Evolutionary conservation across 2,113 vertebrate species (phyloP).

Genomic region (Chelonoidis abingdonii): DNA sequence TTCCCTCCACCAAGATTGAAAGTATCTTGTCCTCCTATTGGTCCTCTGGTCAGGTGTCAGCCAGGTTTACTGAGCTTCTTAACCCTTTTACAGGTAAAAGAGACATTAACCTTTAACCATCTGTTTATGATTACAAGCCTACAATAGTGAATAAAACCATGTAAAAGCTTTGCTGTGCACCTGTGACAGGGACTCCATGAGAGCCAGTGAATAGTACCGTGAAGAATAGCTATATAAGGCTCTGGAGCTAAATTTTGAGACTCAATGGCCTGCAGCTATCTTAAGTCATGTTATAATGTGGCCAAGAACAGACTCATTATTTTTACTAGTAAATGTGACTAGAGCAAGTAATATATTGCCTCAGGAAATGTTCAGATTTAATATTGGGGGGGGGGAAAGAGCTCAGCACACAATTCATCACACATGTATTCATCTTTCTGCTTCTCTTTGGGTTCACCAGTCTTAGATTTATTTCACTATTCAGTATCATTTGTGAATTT

Average conservation of each 20-base stretch:
- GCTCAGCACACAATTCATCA: neutral
- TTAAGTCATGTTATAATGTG: neutral
- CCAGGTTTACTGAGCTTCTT: too few species aligned
- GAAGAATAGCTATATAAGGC: neutral
- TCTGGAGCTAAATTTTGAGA: neutral
- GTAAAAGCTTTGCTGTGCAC: neutral
- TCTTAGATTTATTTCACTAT: constrained; percentile 34
- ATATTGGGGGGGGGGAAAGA: neutral
- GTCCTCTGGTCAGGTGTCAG: too few species aligned
- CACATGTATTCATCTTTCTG: neutral
- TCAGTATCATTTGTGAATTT: neutral
- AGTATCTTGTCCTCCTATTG: too few species aligned
- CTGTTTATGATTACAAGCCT: neutral
- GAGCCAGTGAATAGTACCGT: neutral
- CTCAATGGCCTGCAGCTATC: neutral
- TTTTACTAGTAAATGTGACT: neutral
- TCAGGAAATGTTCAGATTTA: neutral
- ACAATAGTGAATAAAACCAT: constrained; percentile 16
- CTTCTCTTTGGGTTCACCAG: neutral
- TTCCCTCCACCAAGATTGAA: too few species aligned
- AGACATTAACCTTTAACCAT: too few species aligned
- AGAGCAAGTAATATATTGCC: neutral
- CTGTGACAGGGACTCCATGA: neutral
- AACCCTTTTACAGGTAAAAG: too few species aligned
- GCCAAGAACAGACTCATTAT: neutral